Percentiles rank a stretch among this genome's conserved stretches.
phyloP scores from a whole-genome alignment of 2,113 vertebrate species.

The Myotis lucifugus region DNA sequence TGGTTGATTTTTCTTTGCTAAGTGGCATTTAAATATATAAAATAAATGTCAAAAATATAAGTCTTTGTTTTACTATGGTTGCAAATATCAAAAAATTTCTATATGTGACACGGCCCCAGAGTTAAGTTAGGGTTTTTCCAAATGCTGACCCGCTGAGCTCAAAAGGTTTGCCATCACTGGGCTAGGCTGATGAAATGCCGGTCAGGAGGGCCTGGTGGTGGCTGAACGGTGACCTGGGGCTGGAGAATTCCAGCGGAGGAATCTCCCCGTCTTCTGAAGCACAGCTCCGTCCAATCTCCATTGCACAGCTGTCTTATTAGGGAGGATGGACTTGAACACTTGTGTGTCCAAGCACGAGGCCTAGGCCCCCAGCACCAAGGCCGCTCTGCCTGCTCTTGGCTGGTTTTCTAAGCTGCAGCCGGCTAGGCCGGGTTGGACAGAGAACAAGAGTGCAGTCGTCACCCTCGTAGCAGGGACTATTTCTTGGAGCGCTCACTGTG shows the following conservation, averaged over 20 bases:
- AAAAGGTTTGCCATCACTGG: too few relatives aligned
- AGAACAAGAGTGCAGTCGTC: not conserved
- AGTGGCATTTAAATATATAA: too few relatives aligned
- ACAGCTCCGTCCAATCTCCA: not conserved
- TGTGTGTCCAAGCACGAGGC: not conserved
- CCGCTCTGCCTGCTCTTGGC: not conserved
- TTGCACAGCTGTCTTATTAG: not conserved
- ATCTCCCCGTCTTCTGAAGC: not conserved
- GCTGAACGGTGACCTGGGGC: conserved; percentile 34
- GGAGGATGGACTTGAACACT: not conserved
- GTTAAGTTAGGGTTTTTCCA: too few relatives aligned
- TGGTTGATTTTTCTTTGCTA: too few relatives aligned
- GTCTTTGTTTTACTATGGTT: too few relatives aligned
- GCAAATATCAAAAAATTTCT: too few relatives aligned
- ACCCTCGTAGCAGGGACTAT: not conserved
- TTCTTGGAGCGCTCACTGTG: not conserved
- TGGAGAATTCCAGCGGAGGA: not conserved
- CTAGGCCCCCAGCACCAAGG: not conserved
- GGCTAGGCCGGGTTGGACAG: not conserved
- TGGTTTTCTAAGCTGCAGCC: not conserved
- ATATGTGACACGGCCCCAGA: too few relatives aligned
- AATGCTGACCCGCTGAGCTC: too few relatives aligned
- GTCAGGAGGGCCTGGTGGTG: not conserved
- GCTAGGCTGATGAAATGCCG: not conserved
- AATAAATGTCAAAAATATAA: too few relatives aligned